A percentile compares a stretch with the other conserved stretches of the same genome.
phyloP scores from a whole-genome alignment of 2,888 invertebrate species.

The Platypus cylindrus region DNA sequence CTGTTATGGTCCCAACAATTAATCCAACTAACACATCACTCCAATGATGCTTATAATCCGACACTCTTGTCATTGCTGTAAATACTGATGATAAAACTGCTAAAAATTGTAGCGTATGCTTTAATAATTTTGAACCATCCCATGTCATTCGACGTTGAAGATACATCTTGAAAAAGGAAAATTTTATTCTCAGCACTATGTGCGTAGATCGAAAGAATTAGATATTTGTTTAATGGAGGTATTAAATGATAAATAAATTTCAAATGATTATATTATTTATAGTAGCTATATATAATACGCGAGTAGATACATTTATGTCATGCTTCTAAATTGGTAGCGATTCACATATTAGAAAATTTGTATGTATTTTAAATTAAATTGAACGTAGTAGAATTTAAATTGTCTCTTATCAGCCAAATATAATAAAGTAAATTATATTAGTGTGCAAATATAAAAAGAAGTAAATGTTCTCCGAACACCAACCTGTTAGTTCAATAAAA shows the following conservation, averaged over 20 bases:
- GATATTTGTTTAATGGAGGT: not conserved
- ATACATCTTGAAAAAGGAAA: slow-evolving; percentile 53
- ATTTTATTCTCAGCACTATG: too few species aligned
- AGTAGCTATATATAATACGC: not conserved
- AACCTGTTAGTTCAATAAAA: too few species aligned
- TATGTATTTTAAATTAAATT: too few species aligned
- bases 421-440: too few species aligned
- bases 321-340: not conserved
- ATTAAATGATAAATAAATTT: too few species aligned
- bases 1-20: slow-evolving; percentile 52
- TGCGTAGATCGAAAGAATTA: not conserved
- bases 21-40: slow-evolving; percentile 86
- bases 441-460: too few species aligned
- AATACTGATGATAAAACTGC: slow-evolving; percentile 71
- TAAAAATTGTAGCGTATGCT: slow-evolving; percentile 73
- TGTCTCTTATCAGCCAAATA: too few species aligned
- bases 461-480: too few species aligned
- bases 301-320: not conserved
- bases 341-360: not conserved
- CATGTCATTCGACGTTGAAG: slow-evolving; percentile 74
- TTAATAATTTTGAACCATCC: slow-evolving; percentile 66
- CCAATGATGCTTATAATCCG: slow-evolving; percentile 97
- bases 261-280: too few species aligned
- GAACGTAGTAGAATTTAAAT: too few species aligned
- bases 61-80: slow-evolving; percentile 80